Evolutionary conservation across 2,888 invertebrate species (phyloP), one percentile per base, ranked within the genome.

Genomic region (Luperina nickerlii): DNA sequence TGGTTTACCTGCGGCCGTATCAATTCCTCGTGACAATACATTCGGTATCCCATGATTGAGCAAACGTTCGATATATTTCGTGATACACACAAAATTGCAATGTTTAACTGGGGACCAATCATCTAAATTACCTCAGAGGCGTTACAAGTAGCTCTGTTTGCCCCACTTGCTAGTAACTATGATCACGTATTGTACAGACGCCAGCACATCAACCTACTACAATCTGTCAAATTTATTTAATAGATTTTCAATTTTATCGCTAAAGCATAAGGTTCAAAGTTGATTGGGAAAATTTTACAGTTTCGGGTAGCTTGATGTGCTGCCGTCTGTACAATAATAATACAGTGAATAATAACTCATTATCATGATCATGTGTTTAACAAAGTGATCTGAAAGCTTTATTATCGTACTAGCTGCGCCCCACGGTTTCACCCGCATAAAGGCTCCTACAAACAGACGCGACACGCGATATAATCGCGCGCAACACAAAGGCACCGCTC

Each of bases 41-140:
- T 83, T 83, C 32, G 18, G 48, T 54, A 83, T 45, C 15, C n/a
- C 83, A 62, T 67, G 51, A 45, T 80, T 11, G 27, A 54, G 24
- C 5, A 32, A 66, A 51, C 48, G n/a, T 27, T 57, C 24, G 60
- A 54, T 48, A 60, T 4, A 57, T 79, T 84, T 79, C 79, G 84
- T 81, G 84, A 78, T 68, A 48, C 38, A 68, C 24, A 78, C 84
- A 18, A 51, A 83, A 63, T 60, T 78, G 48, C 78, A 69, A 57
- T 42, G 79, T 78, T 69, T 65, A 69, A 57, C 68, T 57, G 60
- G 38, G 13, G 32, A 42, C n/a, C 38, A 83, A 83, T 78, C 57
- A 42, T 68, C n/a, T 62, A 20, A 78, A 57, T 65, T 68, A 68
- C 54, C 15, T 67, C 45, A 15, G 24, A n/a, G 27, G 79, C 15